These are phyloP conservation scores for Heterotis niloticus DNA, from an alignment of 2,113 vertebrate species.

Conservation along the genomic window DNA sequence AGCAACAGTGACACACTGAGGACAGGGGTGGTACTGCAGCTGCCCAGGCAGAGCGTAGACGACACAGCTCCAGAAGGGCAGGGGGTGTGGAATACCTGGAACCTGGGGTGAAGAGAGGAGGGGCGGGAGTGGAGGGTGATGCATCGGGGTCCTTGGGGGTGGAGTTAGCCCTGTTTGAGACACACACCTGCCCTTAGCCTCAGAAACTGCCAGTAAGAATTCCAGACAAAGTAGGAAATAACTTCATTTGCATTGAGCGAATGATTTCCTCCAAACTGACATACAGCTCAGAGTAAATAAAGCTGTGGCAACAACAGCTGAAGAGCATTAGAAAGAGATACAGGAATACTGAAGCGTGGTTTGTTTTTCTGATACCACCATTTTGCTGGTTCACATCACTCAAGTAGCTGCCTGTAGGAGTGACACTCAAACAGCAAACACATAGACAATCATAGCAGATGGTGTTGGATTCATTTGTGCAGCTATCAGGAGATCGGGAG, in stretches of 20 bases:
- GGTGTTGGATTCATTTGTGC: too few species aligned
- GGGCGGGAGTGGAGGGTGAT: constrained; percentile 24
- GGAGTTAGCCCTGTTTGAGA: constrained; percentile 53
- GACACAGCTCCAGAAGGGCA: not conserved
- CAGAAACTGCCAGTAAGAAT: too few species aligned
- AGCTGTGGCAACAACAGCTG: not conserved
- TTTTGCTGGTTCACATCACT: too few species aligned
- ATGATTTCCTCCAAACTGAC: too few species aligned
- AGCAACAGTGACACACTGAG: not conserved
- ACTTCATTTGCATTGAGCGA: too few species aligned
- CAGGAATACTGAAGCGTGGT: too few species aligned
- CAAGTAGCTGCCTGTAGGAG: too few species aligned
- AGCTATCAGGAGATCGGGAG: too few species aligned
- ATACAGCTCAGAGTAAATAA: not conserved
- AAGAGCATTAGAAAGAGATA: too few species aligned
- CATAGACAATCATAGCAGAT: not conserved
- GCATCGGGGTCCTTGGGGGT: constrained; percentile 39
- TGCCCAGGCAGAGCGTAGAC: not conserved
- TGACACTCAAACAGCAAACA: too few species aligned
- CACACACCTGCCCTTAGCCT: constrained; percentile 27
- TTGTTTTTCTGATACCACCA: too few species aligned
- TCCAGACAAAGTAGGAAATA: too few species aligned
- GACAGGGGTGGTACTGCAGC: not conserved
- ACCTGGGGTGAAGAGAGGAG: constrained; percentile 14
- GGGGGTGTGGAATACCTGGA: constrained; percentile 43